Percentiles rank a stretch among this genome's conserved stretches.
Evolutionary conservation across 35 echinoderm and acorn worm genomes (phyloP).

Genomic region (Diadema setosum): DNA sequence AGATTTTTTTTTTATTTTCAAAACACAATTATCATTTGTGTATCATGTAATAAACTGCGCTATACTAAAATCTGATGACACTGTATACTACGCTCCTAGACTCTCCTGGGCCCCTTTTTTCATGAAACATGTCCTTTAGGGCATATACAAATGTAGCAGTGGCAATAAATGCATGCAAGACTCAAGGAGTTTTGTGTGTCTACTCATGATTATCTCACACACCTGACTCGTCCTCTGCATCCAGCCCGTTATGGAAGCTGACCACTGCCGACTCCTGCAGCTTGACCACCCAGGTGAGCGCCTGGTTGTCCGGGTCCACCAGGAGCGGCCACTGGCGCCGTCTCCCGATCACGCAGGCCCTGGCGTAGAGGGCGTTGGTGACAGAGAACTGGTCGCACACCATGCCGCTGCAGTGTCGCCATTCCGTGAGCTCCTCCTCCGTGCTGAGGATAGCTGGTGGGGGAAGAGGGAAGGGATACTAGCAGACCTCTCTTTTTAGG

Average conservation of each 20-base stretch:
- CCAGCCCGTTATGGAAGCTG: slow-evolving; percentile 53
- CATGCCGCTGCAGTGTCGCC: slow-evolving; percentile 22
- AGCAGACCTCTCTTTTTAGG: no score
- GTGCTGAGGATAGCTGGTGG: slow-evolving; percentile 82
- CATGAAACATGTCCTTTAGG: no score
- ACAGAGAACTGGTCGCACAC: slow-evolving; percentile 33
- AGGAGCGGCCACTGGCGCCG: slow-evolving; percentile 87
- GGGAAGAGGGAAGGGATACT: no score
- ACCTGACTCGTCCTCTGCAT: slow-evolving; percentile 7
- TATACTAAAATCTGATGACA: no score
- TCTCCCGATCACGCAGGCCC: slow-evolving; percentile 59
- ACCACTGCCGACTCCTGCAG: slow-evolving; percentile 61
- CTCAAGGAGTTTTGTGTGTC: no score
- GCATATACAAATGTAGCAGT: no score
- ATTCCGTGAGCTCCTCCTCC: slow-evolving; percentile 59
- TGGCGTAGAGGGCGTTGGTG: slow-evolving; percentile 72
- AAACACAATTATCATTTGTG: no score
- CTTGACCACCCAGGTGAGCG: slow-evolving; percentile 66
- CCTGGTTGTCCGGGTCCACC: slow-evolving; percentile 87
- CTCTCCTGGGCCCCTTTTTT: no score
- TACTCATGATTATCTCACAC: not conserved
- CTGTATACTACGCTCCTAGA: no score
- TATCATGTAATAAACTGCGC: no score
- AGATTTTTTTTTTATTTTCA: no score
- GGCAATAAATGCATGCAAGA: no score